These are phyloP conservation scores for Melangyna quadrimaculata DNA, from an alignment of 2,888 invertebrate species.

Conservation along the genomic window DNA sequence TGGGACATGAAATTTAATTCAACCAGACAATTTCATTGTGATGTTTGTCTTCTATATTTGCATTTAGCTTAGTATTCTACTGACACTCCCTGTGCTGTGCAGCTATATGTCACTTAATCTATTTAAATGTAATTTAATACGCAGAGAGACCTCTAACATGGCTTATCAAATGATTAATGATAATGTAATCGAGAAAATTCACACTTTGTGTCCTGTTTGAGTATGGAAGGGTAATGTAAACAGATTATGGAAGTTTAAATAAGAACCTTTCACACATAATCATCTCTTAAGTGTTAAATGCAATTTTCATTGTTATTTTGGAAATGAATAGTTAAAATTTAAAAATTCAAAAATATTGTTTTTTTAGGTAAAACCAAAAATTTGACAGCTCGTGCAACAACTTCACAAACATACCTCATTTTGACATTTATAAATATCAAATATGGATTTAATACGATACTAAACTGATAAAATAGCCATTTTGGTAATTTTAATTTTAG, in stretches of 20 bases:
- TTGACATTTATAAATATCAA: no score
- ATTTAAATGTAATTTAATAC: slow-evolving; percentile 33
- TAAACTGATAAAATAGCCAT: no score
- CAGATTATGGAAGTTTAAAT: neutral
- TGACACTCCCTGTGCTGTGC: neutral
- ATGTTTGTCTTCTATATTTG: neutral
- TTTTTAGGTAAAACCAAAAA: no score
- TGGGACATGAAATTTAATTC: neutral
- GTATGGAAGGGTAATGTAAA: neutral
- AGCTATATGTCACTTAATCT: neutral
- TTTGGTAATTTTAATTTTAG: no score
- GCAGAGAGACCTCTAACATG: neutral
- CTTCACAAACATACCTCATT: no score
- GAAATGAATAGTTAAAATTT: neutral
- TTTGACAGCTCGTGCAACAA: no score
- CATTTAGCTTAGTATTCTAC: no score
- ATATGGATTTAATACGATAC: no score
- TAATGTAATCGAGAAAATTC: neutral
- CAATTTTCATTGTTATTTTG: neutral
- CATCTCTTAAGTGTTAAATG: neutral
- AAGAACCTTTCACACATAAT: neutral
- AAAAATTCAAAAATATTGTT: neutral
- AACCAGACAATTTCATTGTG: neutral
- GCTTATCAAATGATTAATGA: slow-evolving; percentile 23
- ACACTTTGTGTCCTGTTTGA: neutral